Evolutionary conservation across 1,140 invertebrate species (phyloP).

Genomic region (Drosophila sulfurigaster): DNA sequence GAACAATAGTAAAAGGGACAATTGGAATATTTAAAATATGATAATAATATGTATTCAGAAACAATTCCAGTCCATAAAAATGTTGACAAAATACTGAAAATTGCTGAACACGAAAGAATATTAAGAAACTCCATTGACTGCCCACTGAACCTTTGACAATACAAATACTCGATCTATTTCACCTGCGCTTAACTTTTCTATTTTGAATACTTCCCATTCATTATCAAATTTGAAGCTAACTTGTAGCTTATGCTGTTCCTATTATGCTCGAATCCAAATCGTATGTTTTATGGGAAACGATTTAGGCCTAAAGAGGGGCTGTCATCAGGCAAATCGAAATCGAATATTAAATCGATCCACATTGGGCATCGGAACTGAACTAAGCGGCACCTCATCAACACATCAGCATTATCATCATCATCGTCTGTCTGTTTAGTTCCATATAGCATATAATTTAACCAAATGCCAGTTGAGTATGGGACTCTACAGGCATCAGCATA

Average conservation of each 20-base stretch:
- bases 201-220: slow-evolving; percentile 4
- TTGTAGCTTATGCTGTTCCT: slow-evolving; percentile 3
- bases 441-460: slow-evolving; percentile 31
- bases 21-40: background rate
- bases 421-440: background rate
- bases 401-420: slow-evolving; percentile 75
- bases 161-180: background rate
- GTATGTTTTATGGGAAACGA: slow-evolving; percentile 42
- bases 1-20: background rate
- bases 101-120: background rate
- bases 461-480: slow-evolving; percentile 4
- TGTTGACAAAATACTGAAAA: background rate
- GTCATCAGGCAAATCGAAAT: slow-evolving; percentile 28
- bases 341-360: slow-evolving; percentile 53
- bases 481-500: slow-evolving; percentile 2
- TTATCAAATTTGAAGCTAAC: slow-evolving; percentile 3
- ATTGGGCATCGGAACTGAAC: slow-evolving; percentile 59
- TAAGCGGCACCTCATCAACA: slow-evolving; percentile 81
- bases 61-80: background rate
- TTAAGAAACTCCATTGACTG: background rate
- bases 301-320: slow-evolving; percentile 29
- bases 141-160: slow-evolving; percentile 1
- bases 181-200: background rate
- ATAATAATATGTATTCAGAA: background rate
- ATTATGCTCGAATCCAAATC: slow-evolving; percentile 37